phyloP scores from a whole-genome alignment of 2,888 invertebrate species.

The Zygaena filipendulae region DNA sequence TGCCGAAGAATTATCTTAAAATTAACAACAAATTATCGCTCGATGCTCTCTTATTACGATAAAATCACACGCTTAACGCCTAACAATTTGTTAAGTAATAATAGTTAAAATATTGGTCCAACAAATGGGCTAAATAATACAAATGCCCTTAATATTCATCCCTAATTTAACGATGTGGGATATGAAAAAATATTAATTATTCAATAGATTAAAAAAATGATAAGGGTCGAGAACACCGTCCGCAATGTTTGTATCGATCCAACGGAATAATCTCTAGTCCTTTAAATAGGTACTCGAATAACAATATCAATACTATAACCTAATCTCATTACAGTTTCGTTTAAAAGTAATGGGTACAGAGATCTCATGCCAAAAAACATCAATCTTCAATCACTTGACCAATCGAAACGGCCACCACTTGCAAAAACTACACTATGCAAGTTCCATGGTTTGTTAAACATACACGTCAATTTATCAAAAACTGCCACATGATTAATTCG shows the following conservation, averaged over 20 bases:
- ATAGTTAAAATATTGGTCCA: slow-evolving; percentile 70
- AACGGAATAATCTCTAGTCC: slow-evolving; percentile 62
- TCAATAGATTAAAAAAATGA: slow-evolving; percentile 67
- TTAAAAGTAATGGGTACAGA: slow-evolving; percentile 59
- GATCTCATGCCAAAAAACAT: slow-evolving; percentile 55
- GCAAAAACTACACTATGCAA: slow-evolving; percentile 13
- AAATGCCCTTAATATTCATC: slow-evolving; percentile 69
- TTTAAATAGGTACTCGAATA: slow-evolving; percentile 61
- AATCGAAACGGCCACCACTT: slow-evolving; percentile 59
- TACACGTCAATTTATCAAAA: no score
- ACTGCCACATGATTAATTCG: no score
- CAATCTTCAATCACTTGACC: slow-evolving; percentile 45
- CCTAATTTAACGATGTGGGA: slow-evolving; percentile 68
- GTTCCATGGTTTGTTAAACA: slow-evolving; percentile 18
- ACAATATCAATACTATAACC: slow-evolving; percentile 68
- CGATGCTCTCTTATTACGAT: slow-evolving; percentile 66
- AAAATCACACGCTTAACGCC: slow-evolving; percentile 69
- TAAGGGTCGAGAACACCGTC: slow-evolving; percentile 62
- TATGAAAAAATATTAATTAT: slow-evolving; percentile 69
- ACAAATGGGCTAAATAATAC: slow-evolving; percentile 71
- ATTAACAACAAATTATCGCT: slow-evolving; percentile 65
- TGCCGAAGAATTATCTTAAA: slow-evolving; percentile 66
- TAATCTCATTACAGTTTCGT: slow-evolving; percentile 67
- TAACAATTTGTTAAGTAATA: slow-evolving; percentile 69
- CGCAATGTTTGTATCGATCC: slow-evolving; percentile 47